Base-by-base conservation (phyloP, 2,113 vertebrate species). In the Sebastes schlegelii region DNA sequence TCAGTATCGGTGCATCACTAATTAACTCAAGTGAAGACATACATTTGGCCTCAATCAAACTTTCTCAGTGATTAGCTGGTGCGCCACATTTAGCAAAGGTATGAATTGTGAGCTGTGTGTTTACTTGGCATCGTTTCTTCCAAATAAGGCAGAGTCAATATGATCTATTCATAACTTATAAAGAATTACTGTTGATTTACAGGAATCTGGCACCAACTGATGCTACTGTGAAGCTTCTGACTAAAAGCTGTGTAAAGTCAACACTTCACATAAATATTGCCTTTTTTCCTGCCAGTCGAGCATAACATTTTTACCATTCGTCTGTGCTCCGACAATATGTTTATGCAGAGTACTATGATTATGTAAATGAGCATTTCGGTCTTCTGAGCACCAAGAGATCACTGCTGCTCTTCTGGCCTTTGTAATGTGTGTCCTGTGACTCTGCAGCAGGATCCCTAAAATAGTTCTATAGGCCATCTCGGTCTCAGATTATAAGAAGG, bases 221-320 rank as follows among this genome's bases (percentile, higher is more conserved):
- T 48, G 17, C 16, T 46, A 21, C 68, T 16, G 1, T 14, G 23
- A 57, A 40, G 5, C 6, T 52, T 75, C 64, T 60, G 21, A 57
- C 11, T 51, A 80, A 62, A 75, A 84, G 42, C 23, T 40, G 71
- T 46, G 46, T 26, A 45, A 71, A 60, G 45, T 12, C 52, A 63
- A 65, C 14, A 42, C 14, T 67, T 34, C 14, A 74, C 4, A 74
- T 78, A 40, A 66, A 61, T 34, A 48, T 40, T 1, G 0, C 10
- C 34, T 1, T 0, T 46, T 55, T 43, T 43, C 34, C 6, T 52
- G 8, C 21, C n/a, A 14, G 14, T 68, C 23, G 63, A 51, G 54
- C 69, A 49, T 5, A 68, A 21, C 14, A 49, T 46, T 34, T 34
- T 57, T 21, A 17, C 16, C 0, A 70, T 49, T 17, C 0, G 1